Evolutionary conservation across 2,797 vertebrate genomes (phyloP).

Genomic region (Melanotaenia maccullochi): DNA sequence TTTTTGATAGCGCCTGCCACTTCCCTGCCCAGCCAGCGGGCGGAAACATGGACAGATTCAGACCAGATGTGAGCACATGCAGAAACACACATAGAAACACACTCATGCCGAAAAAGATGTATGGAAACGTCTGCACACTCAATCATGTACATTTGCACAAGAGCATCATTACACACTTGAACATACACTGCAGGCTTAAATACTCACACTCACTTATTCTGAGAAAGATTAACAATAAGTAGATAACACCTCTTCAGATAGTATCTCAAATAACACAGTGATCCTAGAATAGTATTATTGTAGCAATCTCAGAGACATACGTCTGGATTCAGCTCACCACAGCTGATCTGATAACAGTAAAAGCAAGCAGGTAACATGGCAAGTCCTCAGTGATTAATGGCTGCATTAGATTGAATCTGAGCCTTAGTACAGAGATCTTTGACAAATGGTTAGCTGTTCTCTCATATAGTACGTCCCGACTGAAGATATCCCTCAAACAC

Average conservation of each 20-base stretch:
- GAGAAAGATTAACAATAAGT: conserved; percentile 48
- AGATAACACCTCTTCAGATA: conserved; percentile 67
- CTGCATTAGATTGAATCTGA: conserved; percentile 59
- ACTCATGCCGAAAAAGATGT: conserved; percentile 20
- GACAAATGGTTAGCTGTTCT: conserved; percentile 37
- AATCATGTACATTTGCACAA: conserved; percentile 35
- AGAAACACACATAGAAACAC: conserved; percentile 34
- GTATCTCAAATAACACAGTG: conserved; percentile 65
- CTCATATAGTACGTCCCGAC: conserved; percentile 21
- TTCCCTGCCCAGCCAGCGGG: conserved; percentile 81
- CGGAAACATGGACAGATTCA: conserved; percentile 84
- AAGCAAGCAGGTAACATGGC: conserved; percentile 65
- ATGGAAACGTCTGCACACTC: conserved; percentile 51
- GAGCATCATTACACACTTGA: conserved; percentile 5
- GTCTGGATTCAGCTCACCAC: conserved; percentile 57
- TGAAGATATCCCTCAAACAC: conserved; percentile 39
- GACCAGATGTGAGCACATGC: conserved; percentile 80
- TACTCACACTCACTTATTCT: conserved; percentile 1
- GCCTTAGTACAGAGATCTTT: conserved; percentile 50
- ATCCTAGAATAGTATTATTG: conserved; percentile 73
- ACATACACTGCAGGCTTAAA: conserved; percentile 8
- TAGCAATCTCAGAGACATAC: conserved; percentile 63
- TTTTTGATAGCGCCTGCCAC: conserved; percentile 84
- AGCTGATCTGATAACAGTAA: conserved; percentile 70
- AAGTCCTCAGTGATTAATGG: conserved; percentile 73